A percentile compares a stretch with the other conserved stretches of the same genome.
These are phyloP conservation scores for Acanthisitta chloris DNA, from an alignment of 2,113 vertebrate genomes.

Conservation along the genomic window DNA sequence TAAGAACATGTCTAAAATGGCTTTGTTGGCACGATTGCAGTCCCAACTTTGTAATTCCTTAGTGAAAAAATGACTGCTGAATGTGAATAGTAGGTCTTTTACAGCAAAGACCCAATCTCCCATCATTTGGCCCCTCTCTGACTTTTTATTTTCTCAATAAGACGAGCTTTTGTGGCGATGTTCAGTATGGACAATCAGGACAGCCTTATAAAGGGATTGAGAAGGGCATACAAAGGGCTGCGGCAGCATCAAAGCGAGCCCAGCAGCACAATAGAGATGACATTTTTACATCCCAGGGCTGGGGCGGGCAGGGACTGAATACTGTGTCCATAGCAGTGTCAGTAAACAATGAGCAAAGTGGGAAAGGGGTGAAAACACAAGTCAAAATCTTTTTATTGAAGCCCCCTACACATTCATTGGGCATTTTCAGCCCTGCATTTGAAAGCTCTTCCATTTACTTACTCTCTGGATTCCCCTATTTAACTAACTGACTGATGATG, in stretches of 20 bases:
- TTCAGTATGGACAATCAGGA: constrained; percentile 69
- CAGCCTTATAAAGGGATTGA: constrained; percentile 83
- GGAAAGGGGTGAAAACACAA: constrained; percentile 75
- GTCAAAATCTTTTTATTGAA: constrained; percentile 74
- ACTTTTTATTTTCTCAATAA: constrained; percentile 61
- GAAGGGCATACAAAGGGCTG: constrained; percentile 76
- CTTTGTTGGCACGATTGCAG: accelerated
- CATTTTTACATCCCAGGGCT: constrained; percentile 83
- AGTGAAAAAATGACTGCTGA: background rate
- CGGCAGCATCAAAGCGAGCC: constrained; percentile 78
- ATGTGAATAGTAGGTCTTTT: constrained; percentile 30
- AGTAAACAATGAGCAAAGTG: constrained; percentile 75
- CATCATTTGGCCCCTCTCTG: constrained; percentile 52
- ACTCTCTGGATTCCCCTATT: constrained; percentile 71
- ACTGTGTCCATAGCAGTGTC: constrained; percentile 63
- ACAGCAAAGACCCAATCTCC: constrained; percentile 36
- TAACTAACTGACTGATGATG: constrained; percentile 82
- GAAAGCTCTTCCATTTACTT: constrained; percentile 79
- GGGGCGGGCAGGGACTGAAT: constrained; percentile 69
- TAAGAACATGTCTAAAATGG: background rate
- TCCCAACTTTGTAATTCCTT: background rate
- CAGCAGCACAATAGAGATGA: constrained; percentile 80
- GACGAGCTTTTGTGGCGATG: constrained; percentile 27
- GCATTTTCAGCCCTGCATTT: constrained; percentile 73
- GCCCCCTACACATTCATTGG: constrained; percentile 67